Conservation (phyloP, 2,888 invertebrate genomes). For the Chesias legatella region DNA sequence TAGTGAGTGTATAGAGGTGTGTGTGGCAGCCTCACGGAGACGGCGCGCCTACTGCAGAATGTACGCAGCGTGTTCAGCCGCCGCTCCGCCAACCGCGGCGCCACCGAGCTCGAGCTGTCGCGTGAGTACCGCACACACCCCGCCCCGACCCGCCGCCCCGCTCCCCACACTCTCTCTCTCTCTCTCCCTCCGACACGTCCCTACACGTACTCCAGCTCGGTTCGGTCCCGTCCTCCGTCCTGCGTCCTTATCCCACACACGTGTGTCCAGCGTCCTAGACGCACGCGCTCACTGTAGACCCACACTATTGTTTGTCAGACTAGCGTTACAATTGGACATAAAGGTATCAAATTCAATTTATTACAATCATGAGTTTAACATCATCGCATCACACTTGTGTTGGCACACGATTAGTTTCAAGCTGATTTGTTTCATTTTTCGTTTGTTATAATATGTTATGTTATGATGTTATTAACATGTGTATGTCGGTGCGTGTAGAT, state of each 20-base stretch:
- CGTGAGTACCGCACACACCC: slow-evolving; percentile 85
- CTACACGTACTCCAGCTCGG: too few relatives aligned
- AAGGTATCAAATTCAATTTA: slow-evolving; percentile 21
- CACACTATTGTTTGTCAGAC: slow-evolving; percentile 24
- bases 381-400: slow-evolving; percentile 21
- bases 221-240: too few relatives aligned
- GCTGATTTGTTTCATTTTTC: slow-evolving; percentile 20
- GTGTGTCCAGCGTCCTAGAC: slow-evolving; percentile 46
- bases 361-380: slow-evolving; percentile 21
- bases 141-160: slow-evolving; percentile 6
- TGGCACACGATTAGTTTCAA: slow-evolving; percentile 29
- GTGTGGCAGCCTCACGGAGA: slow-evolving; percentile 95
- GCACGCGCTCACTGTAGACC: slow-evolving; percentile 34
- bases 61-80: slow-evolving; percentile 95
- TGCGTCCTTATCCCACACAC: slow-evolving; percentile 11
- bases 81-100: slow-evolving; percentile 87
- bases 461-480: neutral
- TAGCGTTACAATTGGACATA: slow-evolving; percentile 21
- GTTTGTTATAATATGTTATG: neutral
- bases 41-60: slow-evolving; percentile 96
- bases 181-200: too few relatives aligned
- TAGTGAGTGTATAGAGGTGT: slow-evolving; percentile 55
- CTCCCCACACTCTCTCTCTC: too few relatives aligned
- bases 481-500: slow-evolving; percentile 80
- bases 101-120: slow-evolving; percentile 93